phyloP scores from a whole-genome alignment of 2,113 vertebrate genomes.

The Leuciscus idus region DNA sequence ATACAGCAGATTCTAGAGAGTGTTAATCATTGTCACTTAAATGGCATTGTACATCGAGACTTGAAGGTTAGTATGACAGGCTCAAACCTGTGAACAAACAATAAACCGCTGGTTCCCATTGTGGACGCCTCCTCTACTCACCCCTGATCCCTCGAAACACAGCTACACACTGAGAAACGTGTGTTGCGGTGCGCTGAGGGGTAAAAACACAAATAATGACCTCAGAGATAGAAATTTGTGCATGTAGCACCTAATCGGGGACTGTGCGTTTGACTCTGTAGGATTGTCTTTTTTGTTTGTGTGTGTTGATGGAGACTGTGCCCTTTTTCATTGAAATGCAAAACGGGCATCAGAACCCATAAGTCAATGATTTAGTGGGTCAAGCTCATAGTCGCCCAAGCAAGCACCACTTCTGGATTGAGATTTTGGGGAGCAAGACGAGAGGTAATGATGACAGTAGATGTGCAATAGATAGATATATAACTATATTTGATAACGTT shows the following conservation, averaged over 20 bases:
- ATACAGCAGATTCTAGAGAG: conserved; percentile 99
- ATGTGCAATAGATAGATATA: not conserved
- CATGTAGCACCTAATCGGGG: conserved; percentile 81
- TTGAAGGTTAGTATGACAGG: conserved; percentile 93
- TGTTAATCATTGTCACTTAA: conserved; percentile 98
- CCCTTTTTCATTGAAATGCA: conserved; percentile 24
- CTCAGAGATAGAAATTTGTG: conserved; percentile 63
- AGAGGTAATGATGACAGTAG: conserved; percentile 23
- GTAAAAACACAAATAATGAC: conserved; percentile 42
- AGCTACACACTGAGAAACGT: conserved; percentile 10
- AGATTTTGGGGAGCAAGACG: conserved; percentile 66
- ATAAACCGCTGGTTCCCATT: conserved; percentile 43
- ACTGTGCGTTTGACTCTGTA: conserved; percentile 71
- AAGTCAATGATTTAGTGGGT: conserved; percentile 29
- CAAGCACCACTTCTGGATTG: conserved; percentile 82
- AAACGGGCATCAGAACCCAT: conserved; percentile 18
- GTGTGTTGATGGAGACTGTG: not conserved
- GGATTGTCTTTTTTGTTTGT: not conserved
- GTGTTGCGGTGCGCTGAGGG: conserved; percentile 10
- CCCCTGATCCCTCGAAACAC: conserved; percentile 29
- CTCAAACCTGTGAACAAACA: conserved; percentile 21
- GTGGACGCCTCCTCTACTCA: conserved; percentile 38
- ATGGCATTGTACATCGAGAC: conserved; percentile 98
- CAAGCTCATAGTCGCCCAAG: conserved; percentile 73
- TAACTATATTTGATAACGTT: not conserved